A percentile compares a stretch with the other conserved stretches of the same genome.
phyloP scores from a whole-genome alignment of 1,140 invertebrate species.

The Globodera rostochiensis region DNA sequence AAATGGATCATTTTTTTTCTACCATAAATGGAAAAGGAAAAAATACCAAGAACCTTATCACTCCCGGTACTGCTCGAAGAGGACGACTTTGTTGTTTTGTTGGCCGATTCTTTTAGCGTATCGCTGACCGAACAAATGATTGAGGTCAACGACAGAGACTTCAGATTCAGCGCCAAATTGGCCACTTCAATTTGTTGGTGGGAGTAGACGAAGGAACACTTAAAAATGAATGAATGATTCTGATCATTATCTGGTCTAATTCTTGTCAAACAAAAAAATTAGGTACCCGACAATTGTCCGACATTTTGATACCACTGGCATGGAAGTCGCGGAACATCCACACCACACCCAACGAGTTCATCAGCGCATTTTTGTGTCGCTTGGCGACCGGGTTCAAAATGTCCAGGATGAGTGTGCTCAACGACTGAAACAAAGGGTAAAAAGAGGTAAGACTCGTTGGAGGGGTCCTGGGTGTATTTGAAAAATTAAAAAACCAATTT shows the following conservation, averaged over 20 bases:
- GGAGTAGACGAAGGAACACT: conserved; percentile 57
- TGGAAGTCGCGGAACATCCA: conserved; percentile 72
- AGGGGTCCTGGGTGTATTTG: neutral
- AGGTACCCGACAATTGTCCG: conserved; percentile 24
- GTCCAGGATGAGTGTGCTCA: conserved; percentile 74
- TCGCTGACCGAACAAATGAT: conserved; percentile 82
- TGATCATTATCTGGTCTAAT: too few relatives aligned
- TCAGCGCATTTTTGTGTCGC: conserved; percentile 80
- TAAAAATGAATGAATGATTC: conserved; percentile 19
- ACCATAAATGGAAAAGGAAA: neutral
- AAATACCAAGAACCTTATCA: neutral
- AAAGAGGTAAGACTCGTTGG: neutral
- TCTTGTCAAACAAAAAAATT: too few relatives aligned
- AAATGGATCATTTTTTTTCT: conserved; percentile 67
- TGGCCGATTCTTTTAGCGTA: conserved; percentile 78
- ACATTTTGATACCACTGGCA: conserved; percentile 29
- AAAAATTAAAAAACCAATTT: conserved; percentile 23
- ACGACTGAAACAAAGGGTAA: conserved; percentile 57
- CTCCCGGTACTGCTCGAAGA: neutral
- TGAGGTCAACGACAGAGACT: conserved; percentile 82
- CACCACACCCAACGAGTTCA: conserved; percentile 82
- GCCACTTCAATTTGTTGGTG: conserved; percentile 54
- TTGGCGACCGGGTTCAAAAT: conserved; percentile 84
- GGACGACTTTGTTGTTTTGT: conserved; percentile 60
- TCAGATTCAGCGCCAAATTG: conserved; percentile 68